Evolutionary conservation across 2,888 invertebrate species (phyloP).

Genomic region (Ormyrus pomaceus): DNA sequence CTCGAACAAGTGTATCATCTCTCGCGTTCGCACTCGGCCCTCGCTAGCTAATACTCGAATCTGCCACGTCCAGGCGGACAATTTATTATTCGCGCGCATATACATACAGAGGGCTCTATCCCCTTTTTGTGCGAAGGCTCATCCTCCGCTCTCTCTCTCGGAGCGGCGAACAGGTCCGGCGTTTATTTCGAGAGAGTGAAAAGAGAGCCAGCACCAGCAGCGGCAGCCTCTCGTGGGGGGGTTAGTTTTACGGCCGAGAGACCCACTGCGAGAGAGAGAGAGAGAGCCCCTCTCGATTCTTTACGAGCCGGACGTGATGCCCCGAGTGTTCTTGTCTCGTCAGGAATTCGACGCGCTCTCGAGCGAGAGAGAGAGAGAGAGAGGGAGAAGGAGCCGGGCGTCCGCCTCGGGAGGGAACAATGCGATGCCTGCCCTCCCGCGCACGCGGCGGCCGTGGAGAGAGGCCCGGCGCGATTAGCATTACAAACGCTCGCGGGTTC

Average conservation of each 20-base stretch:
- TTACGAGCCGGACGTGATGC: constrained; percentile 44
- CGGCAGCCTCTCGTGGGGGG: neutral
- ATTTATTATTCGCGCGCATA: too few species aligned
- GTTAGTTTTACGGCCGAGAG: constrained; percentile 44
- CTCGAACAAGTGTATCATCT: neutral
- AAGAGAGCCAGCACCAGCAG: neutral
- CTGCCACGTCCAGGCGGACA: too few species aligned
- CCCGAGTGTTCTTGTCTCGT: neutral
- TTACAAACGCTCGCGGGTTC: constrained; percentile 12
- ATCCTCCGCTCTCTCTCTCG: neutral
- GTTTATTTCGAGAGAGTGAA: constrained; percentile 22
- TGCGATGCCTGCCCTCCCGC: neutral
- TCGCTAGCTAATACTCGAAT: too few species aligned
- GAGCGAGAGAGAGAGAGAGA: too few species aligned
- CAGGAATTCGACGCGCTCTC: constrained; percentile 30
- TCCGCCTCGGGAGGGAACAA: too few species aligned
- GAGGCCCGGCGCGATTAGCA: constrained; percentile 29
- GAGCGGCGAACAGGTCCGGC: neutral
- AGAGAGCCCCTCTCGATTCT: constrained; percentile 4
- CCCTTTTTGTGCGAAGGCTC: neutral
- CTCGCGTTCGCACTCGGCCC: neutral
- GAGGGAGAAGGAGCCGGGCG: too few species aligned
- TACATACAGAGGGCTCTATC: too few species aligned
- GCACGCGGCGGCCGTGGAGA: too few species aligned
- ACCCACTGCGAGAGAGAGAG: constrained; percentile 20